Percentiles rank a stretch among this genome's conserved stretches.
Evolutionary conservation across 2,888 invertebrate species (phyloP).

Genomic region (Troilus luridus): DNA sequence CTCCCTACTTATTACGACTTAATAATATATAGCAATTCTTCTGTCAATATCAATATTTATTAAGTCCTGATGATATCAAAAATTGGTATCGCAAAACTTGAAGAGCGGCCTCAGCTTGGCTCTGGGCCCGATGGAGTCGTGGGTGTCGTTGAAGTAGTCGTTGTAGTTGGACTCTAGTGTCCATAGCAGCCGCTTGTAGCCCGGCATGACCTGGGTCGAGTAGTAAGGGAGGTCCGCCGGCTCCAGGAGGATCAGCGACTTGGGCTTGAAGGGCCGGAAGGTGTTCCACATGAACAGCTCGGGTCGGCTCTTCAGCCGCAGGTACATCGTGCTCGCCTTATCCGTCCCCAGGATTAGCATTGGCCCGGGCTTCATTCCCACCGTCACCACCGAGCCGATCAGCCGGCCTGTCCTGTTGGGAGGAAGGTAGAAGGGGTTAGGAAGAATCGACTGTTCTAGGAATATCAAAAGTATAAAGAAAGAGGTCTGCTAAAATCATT

Average conservation of each 20-base stretch:
- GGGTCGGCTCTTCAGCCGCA: slow-evolving; percentile 71
- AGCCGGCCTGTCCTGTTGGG: background rate
- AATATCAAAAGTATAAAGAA: too few species aligned
- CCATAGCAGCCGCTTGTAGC: slow-evolving; percentile 76
- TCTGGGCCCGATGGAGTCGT: slow-evolving; percentile 76
- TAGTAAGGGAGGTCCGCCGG: slow-evolving; percentile 74
- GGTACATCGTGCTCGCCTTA: slow-evolving; percentile 65
- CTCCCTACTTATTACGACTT: too few species aligned
- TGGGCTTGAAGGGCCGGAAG: slow-evolving; percentile 72
- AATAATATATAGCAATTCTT: too few species aligned
- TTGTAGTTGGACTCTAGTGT: slow-evolving; percentile 78
- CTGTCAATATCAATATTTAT: background rate
- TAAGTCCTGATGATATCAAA: background rate
- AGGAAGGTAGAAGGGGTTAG: background rate
- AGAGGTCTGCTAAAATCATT: too few species aligned
- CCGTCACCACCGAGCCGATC: slow-evolving; percentile 61
- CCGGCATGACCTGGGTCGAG: slow-evolving; percentile 76
- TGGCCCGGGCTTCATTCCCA: slow-evolving; percentile 74
- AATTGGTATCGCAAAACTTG: slow-evolving; percentile 53
- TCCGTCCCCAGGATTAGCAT: slow-evolving; percentile 76
- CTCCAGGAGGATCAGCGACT: slow-evolving; percentile 75
- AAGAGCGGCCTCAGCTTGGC: slow-evolving; percentile 71
- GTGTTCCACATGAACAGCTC: slow-evolving; percentile 78
- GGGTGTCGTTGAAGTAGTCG: slow-evolving; percentile 75
- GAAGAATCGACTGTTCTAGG: background rate